Evolutionary conservation across 1,140 invertebrate species (phyloP), one percentile per base, ranked within the genome.

Genomic region (Muscidifurax raptorellus): DNA sequence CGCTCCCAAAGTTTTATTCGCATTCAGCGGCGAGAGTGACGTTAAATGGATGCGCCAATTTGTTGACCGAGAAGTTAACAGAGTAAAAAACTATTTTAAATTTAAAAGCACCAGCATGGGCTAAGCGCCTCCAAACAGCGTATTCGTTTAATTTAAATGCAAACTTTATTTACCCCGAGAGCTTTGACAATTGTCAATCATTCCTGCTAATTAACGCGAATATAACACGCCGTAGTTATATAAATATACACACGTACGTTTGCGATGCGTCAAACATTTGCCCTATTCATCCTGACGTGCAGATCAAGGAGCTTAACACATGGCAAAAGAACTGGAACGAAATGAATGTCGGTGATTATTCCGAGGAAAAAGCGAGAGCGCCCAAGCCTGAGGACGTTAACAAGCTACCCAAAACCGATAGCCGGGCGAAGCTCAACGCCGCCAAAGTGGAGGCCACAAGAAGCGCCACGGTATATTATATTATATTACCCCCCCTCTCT

Each of bases 1-100:
- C 72, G 87, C 94, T 77, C 95, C 95, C 86, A 88, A 74, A 90
- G 90, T 88, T 94, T 94, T 91, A 85, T 85, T 85, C 64, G 87
- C 75, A n/a, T 87, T 47, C 22, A 86, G 89, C 66, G 44, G 83
- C 25, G 18, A 75, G 22, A 82, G 71, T 78, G 78, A 90, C 85
- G 75, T 90, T 52, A 28, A 91, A 67, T 90, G 89, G 90, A 88
- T 89, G 88, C 83, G 74, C 66, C 86, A 89, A 86, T 93, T 91
- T 28, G 69, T 92, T 7, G 88, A 91, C 22, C 89, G 88, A 40
- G 90, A 92, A 87, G 82, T 90, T 7, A 40, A 88, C 59, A 88
- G 86, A 74, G 90, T 91, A 86, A 84, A 75, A 84, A 69, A 75
- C 66, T 83, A n/a, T 71, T 78, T 72, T 71, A n/a, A 69, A 80